A percentile compares a stretch with the other conserved stretches of the same genome.
Evolutionary conservation across 1,140 invertebrate species (phyloP).

Genomic region (Carposina sasakii): DNA sequence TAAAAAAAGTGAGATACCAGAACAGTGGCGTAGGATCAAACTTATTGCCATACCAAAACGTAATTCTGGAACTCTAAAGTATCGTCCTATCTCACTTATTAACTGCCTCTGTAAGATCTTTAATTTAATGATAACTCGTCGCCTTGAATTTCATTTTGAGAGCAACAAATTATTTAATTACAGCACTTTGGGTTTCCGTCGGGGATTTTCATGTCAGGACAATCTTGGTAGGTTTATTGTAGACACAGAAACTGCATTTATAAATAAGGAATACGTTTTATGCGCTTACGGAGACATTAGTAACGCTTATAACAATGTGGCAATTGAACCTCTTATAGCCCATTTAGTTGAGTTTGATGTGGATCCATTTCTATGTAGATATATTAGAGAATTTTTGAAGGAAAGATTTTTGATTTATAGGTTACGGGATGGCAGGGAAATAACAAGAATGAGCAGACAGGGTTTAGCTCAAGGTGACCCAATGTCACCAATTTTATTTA

Average conservation of each 20-base stretch:
- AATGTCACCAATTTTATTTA: constrained; percentile 4
- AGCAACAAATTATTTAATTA: no score
- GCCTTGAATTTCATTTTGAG: no score
- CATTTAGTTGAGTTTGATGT: not conserved
- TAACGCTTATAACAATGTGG: not conserved
- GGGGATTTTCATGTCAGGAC: not conserved
- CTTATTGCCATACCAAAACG: not conserved
- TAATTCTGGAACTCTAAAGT: no score
- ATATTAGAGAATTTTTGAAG: not conserved
- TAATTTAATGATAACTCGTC: not conserved
- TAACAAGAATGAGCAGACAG: not conserved
- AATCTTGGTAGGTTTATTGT: not conserved
- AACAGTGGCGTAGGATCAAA: not conserved
- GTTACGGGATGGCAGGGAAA: not conserved
- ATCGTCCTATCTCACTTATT: not conserved
- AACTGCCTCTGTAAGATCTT: constrained; percentile 1
- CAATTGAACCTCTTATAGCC: not conserved
- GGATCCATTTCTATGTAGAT: not conserved
- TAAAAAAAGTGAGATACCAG: not conserved
- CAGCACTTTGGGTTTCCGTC: no score
- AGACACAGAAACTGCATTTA: not conserved
- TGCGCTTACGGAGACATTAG: not conserved
- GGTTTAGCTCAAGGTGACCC: constrained; percentile 1
- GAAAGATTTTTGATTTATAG: not conserved
- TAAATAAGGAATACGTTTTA: not conserved